Base-by-base conservation (phyloP, 2,888 invertebrate species). In the Hymenopus coronatus region DNA sequence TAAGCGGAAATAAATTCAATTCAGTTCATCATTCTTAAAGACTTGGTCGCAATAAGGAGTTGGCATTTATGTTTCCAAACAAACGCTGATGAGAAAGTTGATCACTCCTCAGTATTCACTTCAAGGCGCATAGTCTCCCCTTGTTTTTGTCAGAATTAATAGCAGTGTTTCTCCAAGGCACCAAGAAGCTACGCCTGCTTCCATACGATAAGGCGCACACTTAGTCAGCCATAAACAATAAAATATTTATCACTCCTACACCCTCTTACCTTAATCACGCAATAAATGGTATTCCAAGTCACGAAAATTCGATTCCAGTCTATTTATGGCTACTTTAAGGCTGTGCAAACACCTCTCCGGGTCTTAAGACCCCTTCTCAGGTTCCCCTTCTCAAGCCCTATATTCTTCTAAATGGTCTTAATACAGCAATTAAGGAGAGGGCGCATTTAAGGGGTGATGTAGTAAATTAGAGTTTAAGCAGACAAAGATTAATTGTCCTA, bases 251-350 rank as follows among this genome's bases (percentile, higher is more conserved):
- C 28, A 85, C 85, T 46, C 84, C 46, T 85, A 40, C 33, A 84
- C 33, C 25, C 33, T 84, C 40, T 15, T 85, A n/a, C 40, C n/a
- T 40, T 85, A 85, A 85, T 70, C 70, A 81, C 14, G 81, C 28
- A 86, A 54, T 86, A 86, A 86, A 86, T 81, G 86, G 81, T 27
- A 86, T 86, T 86, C 86, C 6, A 28, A 46, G 86, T 28, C 86
- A 86, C 81, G 86, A 81, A 86, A 54, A 81, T 86, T 86, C 85
- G 54, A 33, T 85, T 46, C 85, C 27, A 46, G 9, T 40, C 25
- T 20, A 20, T 20, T 28, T 54, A 27, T 33, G 27, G 8, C 33
- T 27, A 33, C 8, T 15, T 54, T n/a, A 33, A 70, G 54, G 15
- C 54, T 27, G 86, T 81, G 81, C 81, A 81, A 86, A 86, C 86